Percentiles rank a stretch among this genome's conserved stretches.
Conservation (phyloP, 1,140 invertebrate species). For the Trissolcus basalis region DNA sequence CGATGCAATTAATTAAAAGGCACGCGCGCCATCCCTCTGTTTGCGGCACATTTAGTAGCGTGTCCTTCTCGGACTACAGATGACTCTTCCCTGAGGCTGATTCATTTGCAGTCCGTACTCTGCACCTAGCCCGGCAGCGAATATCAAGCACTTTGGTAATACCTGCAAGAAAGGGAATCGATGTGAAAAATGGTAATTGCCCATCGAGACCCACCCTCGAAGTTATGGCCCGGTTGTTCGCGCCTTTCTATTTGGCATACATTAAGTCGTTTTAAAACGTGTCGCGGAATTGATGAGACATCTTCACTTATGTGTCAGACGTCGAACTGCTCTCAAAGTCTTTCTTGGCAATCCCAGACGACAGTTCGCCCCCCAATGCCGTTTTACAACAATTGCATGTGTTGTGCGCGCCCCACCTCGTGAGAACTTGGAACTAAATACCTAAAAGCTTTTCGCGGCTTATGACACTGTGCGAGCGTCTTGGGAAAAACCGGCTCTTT, state of each 20-base stretch:
- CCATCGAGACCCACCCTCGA: slow-evolving; percentile 53
- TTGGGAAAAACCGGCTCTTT: slow-evolving; percentile 43
- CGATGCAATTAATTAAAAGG: slow-evolving; percentile 64
- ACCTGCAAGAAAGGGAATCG: slow-evolving; percentile 56
- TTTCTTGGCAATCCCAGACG: too few relatives aligned
- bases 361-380: too few relatives aligned
- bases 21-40: slow-evolving; percentile 61
- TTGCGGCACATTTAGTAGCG: slow-evolving; percentile 62
- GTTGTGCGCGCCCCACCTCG: slow-evolving; percentile 35
- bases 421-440: slow-evolving; percentile 53
- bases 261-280: slow-evolving; percentile 55
- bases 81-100: slow-evolving; percentile 61
- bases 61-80: slow-evolving; percentile 62
- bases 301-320: slow-evolving; percentile 11
- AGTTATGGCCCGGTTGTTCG: slow-evolving; percentile 43
- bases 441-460: slow-evolving; percentile 55
- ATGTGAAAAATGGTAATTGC: slow-evolving; percentile 63
- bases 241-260: slow-evolving; percentile 42
- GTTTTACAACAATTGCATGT: slow-evolving; percentile 15
- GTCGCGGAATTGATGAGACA: slow-evolving; percentile 46
- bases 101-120: slow-evolving; percentile 62
- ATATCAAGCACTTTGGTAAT: slow-evolving; percentile 62
- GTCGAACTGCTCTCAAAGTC: too few relatives aligned
- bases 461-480: slow-evolving; percentile 46
- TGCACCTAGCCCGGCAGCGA: slow-evolving; percentile 49